Evolutionary conservation across 2,888 invertebrate species (phyloP), one percentile per base, ranked within the genome.

Genomic region (Diloba caeruleocephala): DNA sequence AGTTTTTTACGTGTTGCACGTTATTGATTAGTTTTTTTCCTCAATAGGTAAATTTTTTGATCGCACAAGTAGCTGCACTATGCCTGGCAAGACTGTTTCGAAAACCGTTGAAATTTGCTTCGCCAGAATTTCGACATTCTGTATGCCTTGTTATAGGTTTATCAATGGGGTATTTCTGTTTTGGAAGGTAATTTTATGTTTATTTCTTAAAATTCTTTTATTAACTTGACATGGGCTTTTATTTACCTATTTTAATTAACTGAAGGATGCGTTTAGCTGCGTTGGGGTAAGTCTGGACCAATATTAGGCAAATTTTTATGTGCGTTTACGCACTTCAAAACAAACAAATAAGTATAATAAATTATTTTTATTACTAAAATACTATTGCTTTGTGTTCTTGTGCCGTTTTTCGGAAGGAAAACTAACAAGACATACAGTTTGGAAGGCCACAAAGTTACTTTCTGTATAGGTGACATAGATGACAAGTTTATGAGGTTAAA

Each of bases 121-220:
- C 95, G 75, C 94, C 96, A 72, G 95, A 95, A 69, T 94, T 96
- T 52, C 95, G 98, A 73, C 97, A 98, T 94, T 94, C 95, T 76
- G 96, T 96, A 82, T 97, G 97, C 77, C 95, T 97, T 73, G 87
- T 96, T 64, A 92, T 97, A 81, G 98, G 98, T 74, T 94, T 98
- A 80, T 88, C 95, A 76, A 96, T 98, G 87, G 97, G 97, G 73
- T 97, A 97, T 92, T 97, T 98, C 93, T 97, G 97, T 91, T 98
- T 97, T 89, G 98, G 98, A 90, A 95, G 94, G 96, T 96, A 95
- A 95, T 95, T 54, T 29, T 53, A 36, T 53, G 4, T 31, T 31
- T 15, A 31, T 9, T 31, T n/a, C n/a, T n/a, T 5, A 13, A 7
- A 36, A 48, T 94, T 81, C 59, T 59, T 42, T 31, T 3, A 26